Conservation (phyloP, 1,140 invertebrate species). For the Lepidotrigona ventralis region DNA sequence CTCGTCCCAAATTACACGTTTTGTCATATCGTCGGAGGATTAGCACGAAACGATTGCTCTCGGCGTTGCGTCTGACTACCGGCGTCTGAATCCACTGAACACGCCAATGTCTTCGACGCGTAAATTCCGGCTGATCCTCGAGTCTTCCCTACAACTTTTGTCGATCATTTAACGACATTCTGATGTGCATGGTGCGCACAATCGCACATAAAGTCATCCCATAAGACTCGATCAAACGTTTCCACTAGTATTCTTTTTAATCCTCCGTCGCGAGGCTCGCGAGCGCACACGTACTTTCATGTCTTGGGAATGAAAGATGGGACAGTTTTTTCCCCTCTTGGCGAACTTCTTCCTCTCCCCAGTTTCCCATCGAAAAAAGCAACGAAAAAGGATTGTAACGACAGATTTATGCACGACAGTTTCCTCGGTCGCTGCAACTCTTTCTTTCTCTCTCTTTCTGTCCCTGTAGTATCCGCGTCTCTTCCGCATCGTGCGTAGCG, state of each 20-base stretch:
- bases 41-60: background rate
- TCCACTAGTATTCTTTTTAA: background rate
- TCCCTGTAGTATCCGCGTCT: conserved; percentile 2
- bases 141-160: background rate
- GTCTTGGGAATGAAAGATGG: conserved; percentile 64
- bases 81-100: background rate
- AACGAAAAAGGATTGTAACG: conserved; percentile 56
- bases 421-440: conserved; percentile 30
- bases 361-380: conserved; percentile 47
- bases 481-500: conserved; percentile 44
- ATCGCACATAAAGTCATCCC: conserved; percentile 29
- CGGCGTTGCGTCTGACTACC: background rate
- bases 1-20: background rate
- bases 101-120: background rate
- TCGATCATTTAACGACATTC: background rate
- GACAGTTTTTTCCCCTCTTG: conserved; percentile 48
- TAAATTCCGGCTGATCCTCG: conserved; percentile 13
- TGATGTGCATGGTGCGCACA: background rate
- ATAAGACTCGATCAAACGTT: conserved; percentile 38
- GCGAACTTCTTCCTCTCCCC: conserved; percentile 40
- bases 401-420: conserved; percentile 54
- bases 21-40: background rate
- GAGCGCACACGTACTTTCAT: conserved; percentile 41
- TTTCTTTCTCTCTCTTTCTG: too few species aligned
- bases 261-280: conserved; percentile 4